These are phyloP conservation scores for Protomyctophum bolini DNA, from an alignment of 2,113 vertebrate species.

Conservation along the genomic window DNA sequence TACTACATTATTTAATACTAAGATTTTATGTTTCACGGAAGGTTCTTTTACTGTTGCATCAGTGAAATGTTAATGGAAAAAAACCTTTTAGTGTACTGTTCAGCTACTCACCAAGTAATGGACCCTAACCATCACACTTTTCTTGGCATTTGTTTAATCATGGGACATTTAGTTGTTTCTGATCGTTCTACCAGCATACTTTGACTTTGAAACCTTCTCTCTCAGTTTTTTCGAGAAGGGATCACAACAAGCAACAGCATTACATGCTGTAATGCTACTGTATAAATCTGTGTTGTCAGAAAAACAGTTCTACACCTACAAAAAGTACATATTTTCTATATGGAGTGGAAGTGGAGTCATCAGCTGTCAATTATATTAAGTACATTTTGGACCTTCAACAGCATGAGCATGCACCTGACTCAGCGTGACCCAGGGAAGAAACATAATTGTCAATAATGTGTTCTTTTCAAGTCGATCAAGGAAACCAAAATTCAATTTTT, in stretches of 20 bases:
- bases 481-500: too few relatives aligned
- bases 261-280: too few relatives aligned
- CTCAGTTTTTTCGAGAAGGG: not conserved
- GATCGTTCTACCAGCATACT: not conserved
- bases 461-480: too few relatives aligned
- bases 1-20: slow-evolving; percentile 23
- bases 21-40: slow-evolving; percentile 23
- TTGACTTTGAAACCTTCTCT: not conserved
- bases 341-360: too few relatives aligned
- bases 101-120: slow-evolving; percentile 23
- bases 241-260: not conserved
- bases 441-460: too few relatives aligned
- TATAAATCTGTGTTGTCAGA: not conserved
- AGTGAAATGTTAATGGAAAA: slow-evolving; percentile 7
- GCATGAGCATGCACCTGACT: too few relatives aligned
- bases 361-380: too few relatives aligned
- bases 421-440: not conserved
- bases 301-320: too few relatives aligned
- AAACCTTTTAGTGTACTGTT: slow-evolving; percentile 10
- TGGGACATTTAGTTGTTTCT: slow-evolving; percentile 6
- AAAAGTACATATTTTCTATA: too few relatives aligned
- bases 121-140: not conserved
- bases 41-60: slow-evolving; percentile 8
- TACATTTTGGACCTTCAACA: too few relatives aligned
- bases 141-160: not conserved